Evolutionary conservation across 2,113 vertebrate species (phyloP).

Genomic region (Microcebus murinus): DNA sequence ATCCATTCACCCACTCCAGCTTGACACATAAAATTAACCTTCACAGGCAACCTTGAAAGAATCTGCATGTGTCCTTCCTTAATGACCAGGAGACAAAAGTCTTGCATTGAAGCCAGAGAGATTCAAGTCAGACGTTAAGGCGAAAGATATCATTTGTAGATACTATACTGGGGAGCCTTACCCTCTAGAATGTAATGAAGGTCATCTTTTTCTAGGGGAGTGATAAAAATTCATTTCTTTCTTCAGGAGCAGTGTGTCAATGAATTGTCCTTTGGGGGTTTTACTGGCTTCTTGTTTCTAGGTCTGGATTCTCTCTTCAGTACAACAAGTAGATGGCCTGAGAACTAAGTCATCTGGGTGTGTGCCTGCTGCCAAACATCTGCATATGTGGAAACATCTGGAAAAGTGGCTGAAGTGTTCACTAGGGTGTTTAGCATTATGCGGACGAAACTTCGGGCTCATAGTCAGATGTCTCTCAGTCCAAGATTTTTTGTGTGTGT

Average conservation of each 20-base stretch:
- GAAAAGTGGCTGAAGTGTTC: slow-evolving; percentile 61
- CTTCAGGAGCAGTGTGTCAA: neutral
- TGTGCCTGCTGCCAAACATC: slow-evolving; percentile 61
- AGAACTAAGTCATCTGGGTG: slow-evolving; percentile 37
- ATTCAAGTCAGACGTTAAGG: neutral
- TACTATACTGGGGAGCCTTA: neutral
- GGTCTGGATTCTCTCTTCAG: neutral
- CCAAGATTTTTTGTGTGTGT: neutral
- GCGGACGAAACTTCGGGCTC: neutral
- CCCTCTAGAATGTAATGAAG: neutral
- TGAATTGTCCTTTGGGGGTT: neutral
- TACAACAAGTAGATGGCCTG: neutral
- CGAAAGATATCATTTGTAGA: neutral
- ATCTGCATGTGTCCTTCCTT: neutral
- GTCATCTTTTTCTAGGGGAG: neutral
- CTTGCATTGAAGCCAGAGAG: neutral
- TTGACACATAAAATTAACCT: neutral
- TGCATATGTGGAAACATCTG: slow-evolving; percentile 71
- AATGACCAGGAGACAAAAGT: neutral
- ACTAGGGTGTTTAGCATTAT: slow-evolving; percentile 22
- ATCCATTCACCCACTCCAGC: neutral
- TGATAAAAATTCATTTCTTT: slow-evolving; percentile 26
- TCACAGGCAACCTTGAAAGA: neutral
- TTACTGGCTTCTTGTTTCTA: neutral
- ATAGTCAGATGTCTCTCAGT: neutral